These are phyloP conservation scores for Drosophila merina DNA, from an alignment of 2,888 invertebrate species.

Conservation along the genomic window DNA sequence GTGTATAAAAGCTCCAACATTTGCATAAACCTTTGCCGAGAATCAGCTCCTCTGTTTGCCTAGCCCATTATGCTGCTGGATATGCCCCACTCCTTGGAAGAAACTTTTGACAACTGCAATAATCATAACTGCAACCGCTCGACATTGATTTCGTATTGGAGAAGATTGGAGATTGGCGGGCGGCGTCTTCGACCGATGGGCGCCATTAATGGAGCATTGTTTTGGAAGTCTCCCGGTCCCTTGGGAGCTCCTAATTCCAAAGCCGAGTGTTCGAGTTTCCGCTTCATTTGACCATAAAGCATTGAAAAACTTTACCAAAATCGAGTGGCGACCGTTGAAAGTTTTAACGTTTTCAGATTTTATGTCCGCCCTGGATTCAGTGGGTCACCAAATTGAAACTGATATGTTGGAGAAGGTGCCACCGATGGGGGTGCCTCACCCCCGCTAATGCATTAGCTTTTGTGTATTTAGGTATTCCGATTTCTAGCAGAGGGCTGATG, in stretches of 20 bases:
- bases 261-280: conserved; percentile 54
- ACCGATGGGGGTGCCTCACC: neutral
- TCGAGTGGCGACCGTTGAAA: conserved; percentile 21
- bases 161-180: conserved; percentile 54
- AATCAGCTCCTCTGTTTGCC: conserved; percentile 36
- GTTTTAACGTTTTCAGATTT: conserved; percentile 63
- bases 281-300: conserved; percentile 72
- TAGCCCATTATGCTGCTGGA: conserved; percentile 42
- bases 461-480: conserved; percentile 35
- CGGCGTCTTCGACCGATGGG: conserved; percentile 40
- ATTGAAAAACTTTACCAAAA: conserved; percentile 50
- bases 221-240: conserved; percentile 61
- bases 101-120: conserved; percentile 74
- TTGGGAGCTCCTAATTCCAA: neutral
- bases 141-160: conserved; percentile 69
- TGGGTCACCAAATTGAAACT: conserved; percentile 66
- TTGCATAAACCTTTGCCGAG: conserved; percentile 71
- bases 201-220: conserved; percentile 74
- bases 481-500: conserved; percentile 10
- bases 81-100: conserved; percentile 4
- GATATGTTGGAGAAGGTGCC: conserved; percentile 57
- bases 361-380: conserved; percentile 51
- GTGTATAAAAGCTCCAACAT: conserved; percentile 62
- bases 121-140: conserved; percentile 73
- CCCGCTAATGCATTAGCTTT: conserved; percentile 42